phyloP scores from a whole-genome alignment of 2,888 invertebrate genomes.

The Idaea biselata region DNA sequence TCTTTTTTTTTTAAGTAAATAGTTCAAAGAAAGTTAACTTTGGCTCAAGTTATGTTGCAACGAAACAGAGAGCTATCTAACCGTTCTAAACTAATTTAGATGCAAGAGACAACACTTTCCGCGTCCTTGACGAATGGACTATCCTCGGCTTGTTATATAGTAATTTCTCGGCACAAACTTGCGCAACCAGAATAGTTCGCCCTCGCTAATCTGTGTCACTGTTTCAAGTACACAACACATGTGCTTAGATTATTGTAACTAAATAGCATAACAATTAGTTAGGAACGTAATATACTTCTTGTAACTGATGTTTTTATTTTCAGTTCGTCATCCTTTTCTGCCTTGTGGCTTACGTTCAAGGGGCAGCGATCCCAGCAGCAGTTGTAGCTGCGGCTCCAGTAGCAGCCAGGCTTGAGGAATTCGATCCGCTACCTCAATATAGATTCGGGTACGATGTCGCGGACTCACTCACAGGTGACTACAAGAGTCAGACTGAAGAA shows the following conservation, averaged over 20 bases:
- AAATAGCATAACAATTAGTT: slow-evolving; percentile 11
- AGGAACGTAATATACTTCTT: slow-evolving; percentile 7
- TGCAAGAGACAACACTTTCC: slow-evolving; percentile 43
- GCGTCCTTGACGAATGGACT: slow-evolving; percentile 62
- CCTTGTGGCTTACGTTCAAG: slow-evolving; percentile 54
- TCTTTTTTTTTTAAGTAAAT: too few species aligned
- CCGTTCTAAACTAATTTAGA: slow-evolving; percentile 47
- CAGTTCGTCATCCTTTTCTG: slow-evolving; percentile 61
- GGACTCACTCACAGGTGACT: slow-evolving; percentile 65
- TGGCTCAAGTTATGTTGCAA: not conserved
- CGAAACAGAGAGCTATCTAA: not conserved
- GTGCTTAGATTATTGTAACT: slow-evolving; percentile 22
- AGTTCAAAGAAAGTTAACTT: not conserved
- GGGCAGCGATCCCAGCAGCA: slow-evolving; percentile 47
- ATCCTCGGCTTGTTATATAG: slow-evolving; percentile 60
- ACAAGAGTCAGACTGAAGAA: slow-evolving; percentile 68
- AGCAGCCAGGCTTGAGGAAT: slow-evolving; percentile 57
- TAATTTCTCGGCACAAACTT: slow-evolving; percentile 68
- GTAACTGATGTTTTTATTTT: slow-evolving; percentile 19
- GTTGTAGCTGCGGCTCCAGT: slow-evolving; percentile 43
- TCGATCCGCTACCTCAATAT: slow-evolving; percentile 81
- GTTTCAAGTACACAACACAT: slow-evolving; percentile 67
- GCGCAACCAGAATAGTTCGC: slow-evolving; percentile 65
- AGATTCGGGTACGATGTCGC: slow-evolving; percentile 64
- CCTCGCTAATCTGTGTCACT: slow-evolving; percentile 70